Evolutionary conservation across 1,140 invertebrate genomes (phyloP), one percentile per base, ranked within the genome.

Genomic region (Wasmannia auropunctata): DNA sequence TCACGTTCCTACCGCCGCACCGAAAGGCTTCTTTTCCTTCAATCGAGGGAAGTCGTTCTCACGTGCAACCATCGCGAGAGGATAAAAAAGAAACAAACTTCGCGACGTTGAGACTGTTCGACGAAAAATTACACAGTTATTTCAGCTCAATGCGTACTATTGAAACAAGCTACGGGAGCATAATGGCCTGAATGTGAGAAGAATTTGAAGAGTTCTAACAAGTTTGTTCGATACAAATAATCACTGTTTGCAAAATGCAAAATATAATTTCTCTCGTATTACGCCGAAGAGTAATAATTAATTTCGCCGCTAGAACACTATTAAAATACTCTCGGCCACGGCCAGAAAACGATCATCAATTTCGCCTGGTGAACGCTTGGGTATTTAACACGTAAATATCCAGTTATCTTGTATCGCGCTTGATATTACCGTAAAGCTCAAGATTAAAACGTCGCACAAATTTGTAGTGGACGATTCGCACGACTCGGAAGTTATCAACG

Each of bases 361-460:
- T 83, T 54, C 49, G 51, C 65, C 16, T 46, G 49, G 22, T 14
- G 65, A 37, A 28, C 43, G 65, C 51, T 54, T n/a, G 8, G 34
- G 16, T 43, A 58, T 37, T 72, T 40, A 72, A 60, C 37, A 40
- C n/a, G 37, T 58, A 83, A 83, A 74, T 74, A 83, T 74, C 37
- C 37, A 37, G 79, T 74, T 74, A 83, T 74, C 37, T 74, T 70
- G 49, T 31, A 46, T 74, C 67, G 46, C 40, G n/a, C 28, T 28
- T 58, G 14, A 46, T 83, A 74, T 74, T 74, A 72, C 37, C 79
- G 67, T 83, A 83, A 83, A 83, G 37, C 22, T 40, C 37, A 51
- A 74, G 67, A 83, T 83, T 74, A 72, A 83, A 74, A 72, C 22
- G 51, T 81, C 65, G 49, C 28, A 60, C 79, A 74, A 72, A 74